Evolutionary conservation across 2,888 invertebrate genomes (phyloP), one percentile per base, ranked within the genome.

Genomic region (Drosophila anomalata): DNA sequence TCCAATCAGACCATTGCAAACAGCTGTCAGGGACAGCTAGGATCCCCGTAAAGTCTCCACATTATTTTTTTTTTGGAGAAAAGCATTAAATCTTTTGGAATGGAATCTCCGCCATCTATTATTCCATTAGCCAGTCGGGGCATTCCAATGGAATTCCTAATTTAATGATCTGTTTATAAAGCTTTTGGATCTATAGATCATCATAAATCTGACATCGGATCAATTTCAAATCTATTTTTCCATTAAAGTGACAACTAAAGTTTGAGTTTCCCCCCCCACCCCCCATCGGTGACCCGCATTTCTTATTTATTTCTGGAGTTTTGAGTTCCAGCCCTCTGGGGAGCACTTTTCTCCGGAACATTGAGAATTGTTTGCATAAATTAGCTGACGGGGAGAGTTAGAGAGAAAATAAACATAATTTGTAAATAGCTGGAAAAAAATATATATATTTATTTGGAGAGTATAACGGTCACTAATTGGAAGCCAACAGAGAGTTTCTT

Each of bases 301-400:
- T 17, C 1, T 17, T 17, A 17, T 17, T 65, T 46, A 62, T 59
- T 61, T 61, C 24, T 24, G 66, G 57, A 72, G 22, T 12, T 44
- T 44, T 6, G 39, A 39, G 44, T 22, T 26, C 46, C 31, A 29
- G 9, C 29, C 29, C 14, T 41, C 61, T 48, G 47, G 52, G 33
- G 57, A 47, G 48, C 54, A 33, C 17, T 50, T 42, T 57, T 42
- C 22, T 53, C 63, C 72, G 82, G 54, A 76, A 66, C 82, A 83
- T 71, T 82, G 82, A 82, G 71, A 85, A 75, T 55, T 75, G 76
- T 79, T 83, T 83, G 82, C 82, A 83, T 83, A 83, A 83, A 83
- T 83, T 85, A 85, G 73, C 55, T 54, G 73, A 63, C 57, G 67
- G 75, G 54, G 44, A 4, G 65, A 24, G 17, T 17, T 17, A 1